Evolutionary conservation across 2,888 invertebrate genomes (phyloP).

Genomic region (Papilio protenor): DNA sequence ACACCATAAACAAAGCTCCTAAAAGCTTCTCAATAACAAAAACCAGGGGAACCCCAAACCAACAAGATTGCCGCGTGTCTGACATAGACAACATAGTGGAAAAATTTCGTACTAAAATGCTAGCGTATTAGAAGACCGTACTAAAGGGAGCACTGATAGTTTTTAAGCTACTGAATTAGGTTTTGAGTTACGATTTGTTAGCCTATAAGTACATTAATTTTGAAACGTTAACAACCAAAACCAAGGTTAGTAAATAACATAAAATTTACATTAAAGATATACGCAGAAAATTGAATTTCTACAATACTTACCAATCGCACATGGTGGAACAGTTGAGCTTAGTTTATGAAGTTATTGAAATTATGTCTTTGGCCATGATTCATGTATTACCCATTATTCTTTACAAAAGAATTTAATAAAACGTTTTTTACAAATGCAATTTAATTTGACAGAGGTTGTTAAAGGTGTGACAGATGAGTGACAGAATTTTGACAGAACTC

Average conservation of each 20-base stretch:
- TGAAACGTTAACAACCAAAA: neutral
- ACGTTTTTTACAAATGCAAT: slow-evolving; percentile 23
- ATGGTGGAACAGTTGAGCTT: slow-evolving; percentile 51
- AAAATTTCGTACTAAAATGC: neutral
- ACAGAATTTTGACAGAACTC: slow-evolving; percentile 20
- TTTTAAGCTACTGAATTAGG: neutral
- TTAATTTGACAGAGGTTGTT: slow-evolving; percentile 26
- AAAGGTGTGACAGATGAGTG: slow-evolving; percentile 7
- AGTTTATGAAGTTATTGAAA: neutral
- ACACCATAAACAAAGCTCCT: neutral
- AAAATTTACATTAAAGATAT: neutral
- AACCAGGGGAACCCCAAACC: neutral
- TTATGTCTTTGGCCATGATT: slow-evolving; percentile 3
- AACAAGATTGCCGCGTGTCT: neutral
- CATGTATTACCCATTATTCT: neutral
- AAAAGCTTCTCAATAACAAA: neutral
- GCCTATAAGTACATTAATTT: neutral
- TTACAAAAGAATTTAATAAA: slow-evolving; percentile 16
- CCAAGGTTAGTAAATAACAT: neutral
- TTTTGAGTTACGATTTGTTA: neutral
- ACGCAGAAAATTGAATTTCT: neutral
- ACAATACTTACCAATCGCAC: slow-evolving; percentile 64
- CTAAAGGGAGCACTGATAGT: neutral
- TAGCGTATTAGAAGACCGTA: neutral
- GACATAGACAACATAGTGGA: neutral